phyloP scores from a whole-genome alignment of 1,140 invertebrate species.

The Anoplolepis gracilipes region DNA sequence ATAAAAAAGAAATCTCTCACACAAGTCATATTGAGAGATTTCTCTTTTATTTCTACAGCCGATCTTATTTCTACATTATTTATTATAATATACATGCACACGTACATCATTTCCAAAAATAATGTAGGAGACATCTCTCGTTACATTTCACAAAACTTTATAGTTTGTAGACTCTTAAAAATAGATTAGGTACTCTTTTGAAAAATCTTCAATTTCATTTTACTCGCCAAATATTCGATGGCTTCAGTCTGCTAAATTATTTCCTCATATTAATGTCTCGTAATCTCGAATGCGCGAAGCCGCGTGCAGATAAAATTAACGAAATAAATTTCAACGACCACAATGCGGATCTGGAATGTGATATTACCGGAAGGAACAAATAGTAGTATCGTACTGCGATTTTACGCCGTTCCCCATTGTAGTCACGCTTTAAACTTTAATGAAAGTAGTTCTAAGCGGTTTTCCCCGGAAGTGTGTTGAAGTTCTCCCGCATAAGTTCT shows the following conservation, averaged over 20 bases:
- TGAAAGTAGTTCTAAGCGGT: conserved; percentile 12
- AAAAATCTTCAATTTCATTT: neutral
- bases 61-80: no score
- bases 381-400: neutral
- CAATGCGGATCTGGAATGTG: neutral
- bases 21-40: neutral
- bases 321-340: neutral
- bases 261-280: neutral
- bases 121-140: neutral
- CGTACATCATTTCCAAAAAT: neutral
- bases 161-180: neutral
- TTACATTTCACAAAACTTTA: neutral
- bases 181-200: neutral
- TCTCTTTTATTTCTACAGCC: no score
- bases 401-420: conserved; percentile 1
- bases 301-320: conserved; percentile 20
- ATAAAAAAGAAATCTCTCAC: no score
- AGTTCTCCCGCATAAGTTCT: neutral
- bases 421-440: neutral
- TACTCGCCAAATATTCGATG: neutral
- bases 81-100: no score
- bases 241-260: conserved; percentile 17
- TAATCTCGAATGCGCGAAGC: neutral
- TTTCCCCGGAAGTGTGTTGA: neutral
- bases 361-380: neutral